phyloP scores from a whole-genome alignment of 1,140 invertebrate genomes.

The Gryon sp. region DNA sequence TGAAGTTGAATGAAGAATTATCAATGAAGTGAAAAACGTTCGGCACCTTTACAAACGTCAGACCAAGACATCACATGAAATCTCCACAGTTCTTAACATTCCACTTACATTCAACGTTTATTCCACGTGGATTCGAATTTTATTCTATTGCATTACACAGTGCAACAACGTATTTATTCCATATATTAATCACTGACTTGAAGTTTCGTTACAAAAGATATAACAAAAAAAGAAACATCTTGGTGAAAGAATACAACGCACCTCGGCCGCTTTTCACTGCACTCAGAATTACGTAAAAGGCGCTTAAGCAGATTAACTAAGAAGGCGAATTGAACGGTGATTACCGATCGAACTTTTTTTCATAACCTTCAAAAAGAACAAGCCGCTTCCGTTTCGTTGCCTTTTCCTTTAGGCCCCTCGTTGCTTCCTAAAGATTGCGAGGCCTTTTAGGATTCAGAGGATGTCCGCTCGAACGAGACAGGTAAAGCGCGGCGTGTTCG shows the following conservation, averaged over 20 bases:
- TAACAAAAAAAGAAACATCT: slow-evolving; percentile 38
- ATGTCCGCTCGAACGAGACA: slow-evolving; percentile 70
- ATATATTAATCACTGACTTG: slow-evolving; percentile 62
- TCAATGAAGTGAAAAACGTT: slow-evolving; percentile 57
- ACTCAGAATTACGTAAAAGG: slow-evolving; percentile 64
- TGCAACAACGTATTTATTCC: slow-evolving; percentile 31
- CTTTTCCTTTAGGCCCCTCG: slow-evolving; percentile 49
- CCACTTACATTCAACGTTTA: too few species aligned
- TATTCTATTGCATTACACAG: too few species aligned
- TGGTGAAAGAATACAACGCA: slow-evolving; percentile 35
- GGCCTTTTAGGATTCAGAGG: slow-evolving; percentile 66
- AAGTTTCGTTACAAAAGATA: slow-evolving; percentile 40
- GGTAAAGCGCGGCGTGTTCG: slow-evolving; percentile 65
- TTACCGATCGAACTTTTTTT: slow-evolving; percentile 62
- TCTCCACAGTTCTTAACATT: too few species aligned
- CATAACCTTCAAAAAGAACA: slow-evolving; percentile 58
- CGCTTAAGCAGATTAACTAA: slow-evolving; percentile 63
- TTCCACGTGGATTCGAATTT: too few species aligned
- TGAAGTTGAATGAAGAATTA: slow-evolving; percentile 19
- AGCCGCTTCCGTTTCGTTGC: slow-evolving; percentile 64
- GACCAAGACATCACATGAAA: too few species aligned
- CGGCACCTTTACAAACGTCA: too few species aligned
- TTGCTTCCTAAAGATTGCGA: slow-evolving; percentile 57
- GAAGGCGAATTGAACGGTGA: slow-evolving; percentile 64
- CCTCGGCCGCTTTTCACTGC: slow-evolving; percentile 25